Evolutionary conservation across 2,888 invertebrate genomes (phyloP).

Genomic region (Pseudoips prasinana): DNA sequence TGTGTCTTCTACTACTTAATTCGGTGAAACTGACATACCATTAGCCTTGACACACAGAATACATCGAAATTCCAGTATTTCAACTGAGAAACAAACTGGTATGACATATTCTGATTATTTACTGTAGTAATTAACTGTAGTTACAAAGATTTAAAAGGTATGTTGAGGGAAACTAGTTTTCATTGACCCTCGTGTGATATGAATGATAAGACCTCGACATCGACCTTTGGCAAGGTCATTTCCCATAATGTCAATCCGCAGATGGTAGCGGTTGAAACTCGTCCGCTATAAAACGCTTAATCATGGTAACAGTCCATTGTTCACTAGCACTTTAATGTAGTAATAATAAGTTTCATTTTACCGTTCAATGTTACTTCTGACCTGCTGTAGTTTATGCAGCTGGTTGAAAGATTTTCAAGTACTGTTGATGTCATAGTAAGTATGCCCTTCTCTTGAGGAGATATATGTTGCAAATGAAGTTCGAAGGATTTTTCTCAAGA

Average conservation of each 20-base stretch:
- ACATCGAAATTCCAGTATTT: no score
- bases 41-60: no score
- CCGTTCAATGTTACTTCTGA: neutral
- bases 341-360: neutral
- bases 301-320: neutral
- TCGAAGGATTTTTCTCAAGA: no score
- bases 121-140: no score
- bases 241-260: slow-evolving; percentile 45
- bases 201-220: slow-evolving; percentile 45
- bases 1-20: no score
- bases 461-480: neutral
- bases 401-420: slow-evolving; percentile 6
- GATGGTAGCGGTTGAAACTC: slow-evolving; percentile 20
- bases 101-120: no score
- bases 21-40: no score
- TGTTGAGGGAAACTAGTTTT: slow-evolving; percentile 47
- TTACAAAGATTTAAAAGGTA: no score
- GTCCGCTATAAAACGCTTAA: slow-evolving; percentile 2
- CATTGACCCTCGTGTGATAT: slow-evolving; percentile 42
- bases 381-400: no score
- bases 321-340: neutral
- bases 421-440: neutral
- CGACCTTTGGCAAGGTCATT: slow-evolving; percentile 65
- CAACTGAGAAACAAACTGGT: no score
- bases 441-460: neutral